Percentiles rank a stretch among this genome's conserved stretches.
phyloP scores from a whole-genome alignment of 2,888 invertebrate species.

The Brachypalpus laphriformis region DNA sequence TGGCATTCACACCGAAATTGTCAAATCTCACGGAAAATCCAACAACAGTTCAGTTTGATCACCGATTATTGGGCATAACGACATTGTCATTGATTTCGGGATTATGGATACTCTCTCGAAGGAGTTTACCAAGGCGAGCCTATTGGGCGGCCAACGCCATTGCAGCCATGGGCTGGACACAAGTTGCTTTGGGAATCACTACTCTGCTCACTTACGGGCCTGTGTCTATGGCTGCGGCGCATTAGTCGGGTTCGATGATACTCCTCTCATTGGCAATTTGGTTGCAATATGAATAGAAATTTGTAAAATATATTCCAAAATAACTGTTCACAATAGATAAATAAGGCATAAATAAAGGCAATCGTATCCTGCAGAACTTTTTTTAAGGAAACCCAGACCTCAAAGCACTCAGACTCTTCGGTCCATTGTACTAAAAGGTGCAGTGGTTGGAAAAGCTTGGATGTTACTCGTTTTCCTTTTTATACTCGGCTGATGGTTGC shows the following conservation, averaged over 20 bases:
- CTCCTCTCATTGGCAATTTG: conserved; percentile 94
- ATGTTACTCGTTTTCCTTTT: too few relatives aligned
- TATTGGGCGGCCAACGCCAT: conserved; percentile 88
- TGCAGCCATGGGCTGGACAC: conserved; percentile 89
- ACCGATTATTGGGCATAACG: conserved; percentile 92
- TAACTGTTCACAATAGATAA: too few relatives aligned
- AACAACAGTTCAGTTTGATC: conserved; percentile 98
- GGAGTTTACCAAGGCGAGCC: conserved; percentile 87
- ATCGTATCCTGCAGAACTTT: too few relatives aligned
- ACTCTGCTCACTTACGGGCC: conserved; percentile 96
- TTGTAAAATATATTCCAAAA: conserved; percentile 89
- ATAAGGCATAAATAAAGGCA: too few relatives aligned
- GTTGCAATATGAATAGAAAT: conserved; percentile 95
- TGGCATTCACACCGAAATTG: conserved; percentile 88
- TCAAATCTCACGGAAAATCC: conserved; percentile 98
- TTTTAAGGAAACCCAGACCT: too few relatives aligned
- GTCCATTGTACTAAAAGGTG: too few relatives aligned
- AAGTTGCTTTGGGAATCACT: conserved; percentile 92
- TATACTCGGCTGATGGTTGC: too few relatives aligned
- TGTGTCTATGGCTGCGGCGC: conserved; percentile 92
- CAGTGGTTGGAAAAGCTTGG: too few relatives aligned
- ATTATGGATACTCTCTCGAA: conserved; percentile 88
- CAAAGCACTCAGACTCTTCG: too few relatives aligned
- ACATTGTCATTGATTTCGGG: conserved; percentile 89
- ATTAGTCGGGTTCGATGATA: conserved; percentile 96